Conservation (phyloP, 2,113 vertebrate species). For the Rhinolophus sinicus region DNA sequence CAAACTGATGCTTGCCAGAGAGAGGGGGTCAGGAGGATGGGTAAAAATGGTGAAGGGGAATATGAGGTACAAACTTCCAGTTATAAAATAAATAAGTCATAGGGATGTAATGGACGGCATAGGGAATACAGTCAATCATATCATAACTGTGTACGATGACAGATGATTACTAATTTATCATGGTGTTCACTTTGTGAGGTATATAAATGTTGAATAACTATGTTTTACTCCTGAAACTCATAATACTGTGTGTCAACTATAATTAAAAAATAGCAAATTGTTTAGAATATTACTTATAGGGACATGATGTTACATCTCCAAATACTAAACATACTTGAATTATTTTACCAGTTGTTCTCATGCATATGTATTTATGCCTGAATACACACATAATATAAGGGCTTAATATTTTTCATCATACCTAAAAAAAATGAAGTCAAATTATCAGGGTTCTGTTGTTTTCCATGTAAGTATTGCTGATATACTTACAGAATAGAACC, state of each 20-base stretch:
- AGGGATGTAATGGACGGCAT: not conserved
- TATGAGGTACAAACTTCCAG: not conserved
- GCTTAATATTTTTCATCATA: not conserved
- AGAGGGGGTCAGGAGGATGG: not conserved
- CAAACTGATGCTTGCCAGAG: not conserved
- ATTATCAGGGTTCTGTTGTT: not conserved
- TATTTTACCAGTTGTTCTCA: not conserved
- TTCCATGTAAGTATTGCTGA: not conserved
- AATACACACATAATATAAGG: not conserved
- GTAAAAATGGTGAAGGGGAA: not conserved
- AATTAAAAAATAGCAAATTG: not conserved
- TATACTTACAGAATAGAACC: not conserved
- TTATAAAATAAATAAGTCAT: not conserved
- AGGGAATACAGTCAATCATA: not conserved
- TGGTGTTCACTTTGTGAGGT: too few relatives aligned
- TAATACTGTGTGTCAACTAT: not conserved
- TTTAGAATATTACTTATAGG: not conserved
- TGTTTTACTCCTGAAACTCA: too few relatives aligned
- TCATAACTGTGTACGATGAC: not conserved
- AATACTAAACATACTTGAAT: not conserved
- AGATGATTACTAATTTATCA: not conserved
- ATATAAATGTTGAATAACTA: too few relatives aligned
- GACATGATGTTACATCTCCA: not conserved
- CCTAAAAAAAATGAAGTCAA: not conserved
- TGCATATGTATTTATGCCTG: not conserved